These are phyloP conservation scores for Lepidurus couesii DNA, from an alignment of 1,140 invertebrate genomes.

Conservation along the genomic window DNA sequence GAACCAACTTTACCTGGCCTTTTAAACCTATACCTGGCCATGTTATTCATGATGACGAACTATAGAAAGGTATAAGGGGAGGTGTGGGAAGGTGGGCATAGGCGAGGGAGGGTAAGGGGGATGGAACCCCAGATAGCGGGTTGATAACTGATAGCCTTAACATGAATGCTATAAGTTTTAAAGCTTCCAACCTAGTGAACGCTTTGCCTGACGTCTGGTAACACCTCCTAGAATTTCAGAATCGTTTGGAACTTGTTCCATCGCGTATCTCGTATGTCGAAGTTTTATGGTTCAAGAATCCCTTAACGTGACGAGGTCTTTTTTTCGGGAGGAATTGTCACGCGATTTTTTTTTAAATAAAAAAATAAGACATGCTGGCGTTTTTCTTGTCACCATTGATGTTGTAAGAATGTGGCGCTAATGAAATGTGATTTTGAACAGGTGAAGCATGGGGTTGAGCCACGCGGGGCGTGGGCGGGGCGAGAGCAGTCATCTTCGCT, in stretches of 20 bases:
- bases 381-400: neutral
- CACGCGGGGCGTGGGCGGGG: slow-evolving; percentile 11
- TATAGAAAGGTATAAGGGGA: neutral
- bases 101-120: neutral
- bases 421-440: neutral
- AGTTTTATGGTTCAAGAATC: neutral
- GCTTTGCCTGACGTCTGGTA: neutral
- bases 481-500: neutral
- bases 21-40: neutral
- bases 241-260: neutral
- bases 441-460: neutral
- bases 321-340: neutral
- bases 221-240: slow-evolving; percentile 8
- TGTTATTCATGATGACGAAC: neutral
- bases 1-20: neutral
- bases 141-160: slow-evolving; percentile 1
- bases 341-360: neutral
- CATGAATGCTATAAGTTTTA: neutral
- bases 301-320: neutral
- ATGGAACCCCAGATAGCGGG: slow-evolving; percentile 3
- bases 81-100: neutral
- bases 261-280: too few relatives aligned
- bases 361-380: neutral
- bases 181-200: slow-evolving; percentile 3
- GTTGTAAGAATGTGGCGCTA: neutral